Conservation (phyloP, 2,113 vertebrate species). For the Dipodomys ordii region DNA sequence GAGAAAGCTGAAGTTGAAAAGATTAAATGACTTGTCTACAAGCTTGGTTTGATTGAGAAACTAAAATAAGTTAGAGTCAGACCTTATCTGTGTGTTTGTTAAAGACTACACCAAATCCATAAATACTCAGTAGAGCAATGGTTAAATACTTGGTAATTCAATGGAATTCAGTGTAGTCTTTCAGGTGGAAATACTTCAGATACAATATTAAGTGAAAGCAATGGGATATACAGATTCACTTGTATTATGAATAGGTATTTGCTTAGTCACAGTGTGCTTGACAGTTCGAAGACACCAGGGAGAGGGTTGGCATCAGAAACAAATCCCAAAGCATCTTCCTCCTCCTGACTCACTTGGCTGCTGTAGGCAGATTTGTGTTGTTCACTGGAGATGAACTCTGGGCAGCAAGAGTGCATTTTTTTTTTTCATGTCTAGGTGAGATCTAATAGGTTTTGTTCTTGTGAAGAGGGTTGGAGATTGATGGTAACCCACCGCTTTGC, state of each 20-base stretch:
- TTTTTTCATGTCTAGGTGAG: constrained; percentile 41
- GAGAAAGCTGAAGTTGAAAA: constrained; percentile 18
- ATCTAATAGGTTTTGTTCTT: constrained; percentile 23
- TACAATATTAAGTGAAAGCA: constrained; percentile 30
- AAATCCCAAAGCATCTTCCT: not conserved
- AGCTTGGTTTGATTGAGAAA: not conserved
- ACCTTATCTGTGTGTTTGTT: not conserved
- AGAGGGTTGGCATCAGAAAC: constrained; percentile 9
- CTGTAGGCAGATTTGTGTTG: not conserved
- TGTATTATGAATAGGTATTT: constrained; percentile 39
- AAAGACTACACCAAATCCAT: not conserved
- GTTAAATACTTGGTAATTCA: too few species aligned
- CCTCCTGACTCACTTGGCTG: not conserved
- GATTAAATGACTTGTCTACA: not conserved
- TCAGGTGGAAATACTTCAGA: not conserved
- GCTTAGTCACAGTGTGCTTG: constrained; percentile 41
- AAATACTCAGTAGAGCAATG: too few species aligned
- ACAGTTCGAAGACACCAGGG: constrained; percentile 30
- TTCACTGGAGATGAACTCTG: not conserved
- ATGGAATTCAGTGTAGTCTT: not conserved
- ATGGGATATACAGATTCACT: not conserved
- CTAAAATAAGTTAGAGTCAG: not conserved
- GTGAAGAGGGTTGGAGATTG: not conserved
- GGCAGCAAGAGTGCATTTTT: not conserved
- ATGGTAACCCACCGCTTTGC: not conserved